Percentiles rank a stretch among this genome's conserved stretches.
Evolutionary conservation across 2,113 vertebrate species (phyloP).

Genomic region (Sinocyclocheilus anophthalmus): DNA sequence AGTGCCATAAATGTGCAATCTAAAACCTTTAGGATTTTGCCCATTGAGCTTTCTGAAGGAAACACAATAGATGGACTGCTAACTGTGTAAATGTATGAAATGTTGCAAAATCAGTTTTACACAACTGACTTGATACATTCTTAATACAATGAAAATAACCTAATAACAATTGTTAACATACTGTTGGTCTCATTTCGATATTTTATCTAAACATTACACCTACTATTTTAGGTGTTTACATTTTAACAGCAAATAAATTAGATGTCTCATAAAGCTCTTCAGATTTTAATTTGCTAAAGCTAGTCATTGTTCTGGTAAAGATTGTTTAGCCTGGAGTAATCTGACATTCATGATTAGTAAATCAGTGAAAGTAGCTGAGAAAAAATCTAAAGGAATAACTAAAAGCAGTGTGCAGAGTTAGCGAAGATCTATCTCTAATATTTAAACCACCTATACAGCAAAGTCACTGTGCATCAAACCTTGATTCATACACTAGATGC

Average conservation of each 20-base stretch:
- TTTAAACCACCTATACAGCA: conserved; percentile 7
- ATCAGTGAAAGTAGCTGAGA: conserved; percentile 12
- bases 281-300: not conserved
- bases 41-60: not conserved
- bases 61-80: not conserved
- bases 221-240: conserved; percentile 30
- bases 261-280: not conserved
- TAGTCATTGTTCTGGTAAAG: conserved; percentile 4
- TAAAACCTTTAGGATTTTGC: conserved; percentile 13
- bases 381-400: conserved; percentile 8
- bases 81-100: conserved; percentile 26
- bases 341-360: conserved; percentile 39
- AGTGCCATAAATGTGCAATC: not conserved
- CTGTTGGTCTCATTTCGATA: not conserved
- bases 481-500: not conserved
- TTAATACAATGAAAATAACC: not conserved
- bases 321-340: conserved; percentile 30
- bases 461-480: not conserved
- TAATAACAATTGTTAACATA: conserved; percentile 1
- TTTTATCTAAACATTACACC: conserved; percentile 34
- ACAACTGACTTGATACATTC: conserved; percentile 11
- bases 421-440: not conserved
- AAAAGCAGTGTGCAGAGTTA: not conserved
- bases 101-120: conserved; percentile 19
- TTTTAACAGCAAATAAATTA: conserved; percentile 38